phyloP scores from a whole-genome alignment of 2,888 invertebrate species.

The Apamea sordens region DNA sequence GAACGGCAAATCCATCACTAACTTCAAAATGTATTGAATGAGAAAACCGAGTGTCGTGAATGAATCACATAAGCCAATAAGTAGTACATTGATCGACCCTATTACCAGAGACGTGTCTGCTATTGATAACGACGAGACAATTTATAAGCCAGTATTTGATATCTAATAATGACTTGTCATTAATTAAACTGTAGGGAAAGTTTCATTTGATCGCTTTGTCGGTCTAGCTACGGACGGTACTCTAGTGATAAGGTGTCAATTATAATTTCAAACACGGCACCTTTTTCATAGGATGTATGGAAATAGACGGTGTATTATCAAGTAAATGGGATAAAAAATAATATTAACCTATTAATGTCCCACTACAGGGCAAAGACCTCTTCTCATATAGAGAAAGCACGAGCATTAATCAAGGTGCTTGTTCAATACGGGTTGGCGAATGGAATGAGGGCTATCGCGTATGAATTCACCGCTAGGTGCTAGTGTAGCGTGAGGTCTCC shows the following conservation, averaged over 20 bases:
- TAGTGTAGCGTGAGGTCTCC: no score
- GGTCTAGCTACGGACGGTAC: constrained; percentile 14
- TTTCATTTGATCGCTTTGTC: constrained; percentile 41
- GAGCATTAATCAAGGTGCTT: no score
- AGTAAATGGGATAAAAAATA: not conserved
- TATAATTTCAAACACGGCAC: constrained; percentile 1
- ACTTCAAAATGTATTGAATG: not conserved
- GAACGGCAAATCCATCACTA: constrained; percentile 1
- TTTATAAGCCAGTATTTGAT: constrained; percentile 51
- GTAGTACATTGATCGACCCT: constrained; percentile 59
- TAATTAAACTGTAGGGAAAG: constrained; percentile 37
- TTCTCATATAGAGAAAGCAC: not conserved
- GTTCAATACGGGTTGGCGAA: not conserved
- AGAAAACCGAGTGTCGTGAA: constrained; percentile 2
- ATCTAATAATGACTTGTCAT: constrained; percentile 39
- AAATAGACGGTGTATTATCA: not conserved
- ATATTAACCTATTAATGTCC: not conserved
- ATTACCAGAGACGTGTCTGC: constrained; percentile 60
- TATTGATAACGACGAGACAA: constrained; percentile 57
- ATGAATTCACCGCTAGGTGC: no score
- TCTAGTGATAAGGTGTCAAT: constrained; percentile 28
- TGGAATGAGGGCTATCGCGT: no score
- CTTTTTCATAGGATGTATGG: not conserved
- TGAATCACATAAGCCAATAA: constrained; percentile 30
- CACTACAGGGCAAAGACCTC: no score